phyloP scores from a whole-genome alignment of 1,140 invertebrate genomes.

The Atta cephalotes region DNA sequence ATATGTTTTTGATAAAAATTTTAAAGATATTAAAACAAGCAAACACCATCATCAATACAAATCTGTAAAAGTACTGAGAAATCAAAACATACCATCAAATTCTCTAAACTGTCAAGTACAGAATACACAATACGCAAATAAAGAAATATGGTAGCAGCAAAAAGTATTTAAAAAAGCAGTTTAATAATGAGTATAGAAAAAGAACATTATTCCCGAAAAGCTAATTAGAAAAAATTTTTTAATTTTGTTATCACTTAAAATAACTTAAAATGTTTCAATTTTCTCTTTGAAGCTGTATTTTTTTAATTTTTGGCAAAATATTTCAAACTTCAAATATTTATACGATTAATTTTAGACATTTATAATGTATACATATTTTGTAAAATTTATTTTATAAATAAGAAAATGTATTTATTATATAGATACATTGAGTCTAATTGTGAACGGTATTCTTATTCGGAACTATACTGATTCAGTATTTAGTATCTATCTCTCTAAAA shows the following conservation, averaged over 20 bases:
- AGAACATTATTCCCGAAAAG: neutral
- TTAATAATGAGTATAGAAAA: neutral
- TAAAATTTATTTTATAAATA: neutral
- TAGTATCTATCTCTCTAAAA: neutral
- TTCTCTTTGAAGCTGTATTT: neutral
- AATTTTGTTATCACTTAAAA: neutral
- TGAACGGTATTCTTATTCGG: no score
- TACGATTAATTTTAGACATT: neutral
- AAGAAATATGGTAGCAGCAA: neutral
- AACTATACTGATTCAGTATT: no score
- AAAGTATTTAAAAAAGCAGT: neutral
- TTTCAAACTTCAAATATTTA: neutral
- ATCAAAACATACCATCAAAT: neutral
- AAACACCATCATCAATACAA: neutral
- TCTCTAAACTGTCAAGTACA: neutral
- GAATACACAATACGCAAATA: neutral
- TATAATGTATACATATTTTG: neutral
- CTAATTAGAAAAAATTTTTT: neutral
- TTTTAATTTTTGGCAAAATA: neutral
- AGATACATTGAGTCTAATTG: no score
- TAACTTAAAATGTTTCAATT: neutral
- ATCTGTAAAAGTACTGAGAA: slow-evolving; percentile 6
- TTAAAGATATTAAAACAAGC: neutral
- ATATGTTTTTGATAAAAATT: neutral
- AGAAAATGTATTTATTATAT: no score